Conservation (phyloP, 23 tunicate species). For the Oikopleura albicans region DNA sequence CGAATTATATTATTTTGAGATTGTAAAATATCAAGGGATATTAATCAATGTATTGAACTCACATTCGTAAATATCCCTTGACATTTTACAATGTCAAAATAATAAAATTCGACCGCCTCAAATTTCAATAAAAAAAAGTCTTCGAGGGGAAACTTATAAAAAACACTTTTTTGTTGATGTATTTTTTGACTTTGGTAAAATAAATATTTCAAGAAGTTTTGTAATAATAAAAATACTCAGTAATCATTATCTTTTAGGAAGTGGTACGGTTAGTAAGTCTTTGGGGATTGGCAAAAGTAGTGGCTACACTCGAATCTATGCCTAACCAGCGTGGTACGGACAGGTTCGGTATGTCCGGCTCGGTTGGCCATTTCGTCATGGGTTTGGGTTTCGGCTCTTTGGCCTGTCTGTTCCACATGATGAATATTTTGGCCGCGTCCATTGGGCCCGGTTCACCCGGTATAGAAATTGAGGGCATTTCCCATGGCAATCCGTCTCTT, state of each 20-base stretch:
- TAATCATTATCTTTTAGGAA: background rate
- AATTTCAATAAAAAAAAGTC: too few relatives aligned
- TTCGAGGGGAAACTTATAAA: too few relatives aligned
- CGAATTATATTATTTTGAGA: too few relatives aligned
- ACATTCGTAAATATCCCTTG: too few relatives aligned
- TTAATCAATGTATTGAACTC: too few relatives aligned
- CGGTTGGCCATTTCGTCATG: background rate
- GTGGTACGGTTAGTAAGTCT: background rate
- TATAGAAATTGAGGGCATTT: background rate
- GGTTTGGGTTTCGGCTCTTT: constrained; percentile 7
- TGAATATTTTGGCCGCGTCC: background rate
- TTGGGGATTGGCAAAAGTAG: constrained; percentile 11
- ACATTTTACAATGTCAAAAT: too few relatives aligned
- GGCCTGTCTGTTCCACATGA: background rate
- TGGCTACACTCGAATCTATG: background rate
- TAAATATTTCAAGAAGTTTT: too few relatives aligned
- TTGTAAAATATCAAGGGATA: too few relatives aligned
- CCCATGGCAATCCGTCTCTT: background rate
- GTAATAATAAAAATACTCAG: too few relatives aligned
- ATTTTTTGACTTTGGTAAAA: too few relatives aligned
- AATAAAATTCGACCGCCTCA: too few relatives aligned
- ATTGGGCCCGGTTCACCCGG: background rate
- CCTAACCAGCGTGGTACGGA: background rate
- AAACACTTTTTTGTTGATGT: too few relatives aligned
- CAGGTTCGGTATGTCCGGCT: background rate